Evolutionary conservation across 2,797 vertebrate genomes (phyloP), one percentile per base, ranked within the genome.

Genomic region (Leptatherina wallacei): DNA sequence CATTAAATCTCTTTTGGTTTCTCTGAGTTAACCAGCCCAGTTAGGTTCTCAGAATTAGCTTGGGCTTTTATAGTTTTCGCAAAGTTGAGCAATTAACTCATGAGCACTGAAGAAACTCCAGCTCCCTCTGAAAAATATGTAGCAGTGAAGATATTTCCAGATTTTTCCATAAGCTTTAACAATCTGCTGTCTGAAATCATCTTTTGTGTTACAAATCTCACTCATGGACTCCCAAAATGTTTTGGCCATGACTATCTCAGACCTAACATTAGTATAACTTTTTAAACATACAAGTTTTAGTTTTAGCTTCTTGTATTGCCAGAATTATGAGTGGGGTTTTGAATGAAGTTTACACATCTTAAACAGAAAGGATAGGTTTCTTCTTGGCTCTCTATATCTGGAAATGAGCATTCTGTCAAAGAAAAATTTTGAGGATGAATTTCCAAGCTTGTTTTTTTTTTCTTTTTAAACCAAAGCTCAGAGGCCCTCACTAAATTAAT

Each of bases 301-400:
- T 44, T 67, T 67, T n/a, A 20, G 42, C 22, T 24, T 3, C 9
- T n/a, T 33, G 11, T 10, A 6, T 27, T n/a, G 35, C 20, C 29
- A 16, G 27, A 14, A 42, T 32, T 44, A 24, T 42, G 13, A 47
- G 54, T 44, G 8, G 20, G 12, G 18, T 47, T 44, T 44, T 40
- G 10, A 38, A 30, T 42, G 11, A 49, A 29, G 16, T 30, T 66
- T 42, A 30, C 12, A 27, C 16, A 54, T 27, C 10, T 27, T 4
- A 42, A 42, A 36, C 16, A 38, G 16, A 32, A 51, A 27, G 51
- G 27, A 22, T 12, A 20, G 8, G 29, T 18, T 52, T 70, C 20
- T 27, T 35, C 56, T 72, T 65, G 69, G 73, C 73, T 77, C 69
- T 69, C 30, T 73, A 58, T 76, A 42, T 73, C 65, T 82, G 62